phyloP scores from a whole-genome alignment of 2,113 vertebrate genomes.

The Hypanus sabinus region DNA sequence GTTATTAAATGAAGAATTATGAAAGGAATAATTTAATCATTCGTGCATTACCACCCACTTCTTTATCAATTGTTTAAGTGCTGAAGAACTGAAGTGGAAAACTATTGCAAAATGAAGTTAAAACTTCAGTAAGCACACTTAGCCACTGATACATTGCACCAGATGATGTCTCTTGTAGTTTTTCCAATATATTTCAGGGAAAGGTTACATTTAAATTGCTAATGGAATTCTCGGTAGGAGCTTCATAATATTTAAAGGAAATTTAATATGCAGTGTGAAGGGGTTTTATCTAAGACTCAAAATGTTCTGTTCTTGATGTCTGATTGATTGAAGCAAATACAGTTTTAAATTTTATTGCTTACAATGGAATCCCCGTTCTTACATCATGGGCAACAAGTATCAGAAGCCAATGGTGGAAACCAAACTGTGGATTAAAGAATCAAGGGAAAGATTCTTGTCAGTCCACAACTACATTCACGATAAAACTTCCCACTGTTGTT shows the following conservation, averaged over 20 bases:
- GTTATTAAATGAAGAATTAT: not conserved
- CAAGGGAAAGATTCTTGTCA: not conserved
- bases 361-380: too few species aligned
- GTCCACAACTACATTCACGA: not conserved
- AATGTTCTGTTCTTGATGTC: not conserved
- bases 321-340: not conserved
- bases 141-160: not conserved
- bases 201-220: slow-evolving; percentile 34
- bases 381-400: not conserved
- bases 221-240: not conserved
- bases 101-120: not conserved
- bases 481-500: not conserved
- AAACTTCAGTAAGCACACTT: not conserved
- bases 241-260: not conserved
- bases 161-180: not conserved
- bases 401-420: not conserved
- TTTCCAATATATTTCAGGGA: slow-evolving; percentile 8
- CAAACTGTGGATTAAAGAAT: not conserved
- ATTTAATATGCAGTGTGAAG: too few species aligned
- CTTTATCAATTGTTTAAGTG: not conserved
- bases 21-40: not conserved
- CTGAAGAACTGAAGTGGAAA: not conserved
- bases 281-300: not conserved
- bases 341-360: not conserved
- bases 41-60: not conserved